Conservation (phyloP, 2,888 invertebrate species). For the Podotricha telesiphe region DNA sequence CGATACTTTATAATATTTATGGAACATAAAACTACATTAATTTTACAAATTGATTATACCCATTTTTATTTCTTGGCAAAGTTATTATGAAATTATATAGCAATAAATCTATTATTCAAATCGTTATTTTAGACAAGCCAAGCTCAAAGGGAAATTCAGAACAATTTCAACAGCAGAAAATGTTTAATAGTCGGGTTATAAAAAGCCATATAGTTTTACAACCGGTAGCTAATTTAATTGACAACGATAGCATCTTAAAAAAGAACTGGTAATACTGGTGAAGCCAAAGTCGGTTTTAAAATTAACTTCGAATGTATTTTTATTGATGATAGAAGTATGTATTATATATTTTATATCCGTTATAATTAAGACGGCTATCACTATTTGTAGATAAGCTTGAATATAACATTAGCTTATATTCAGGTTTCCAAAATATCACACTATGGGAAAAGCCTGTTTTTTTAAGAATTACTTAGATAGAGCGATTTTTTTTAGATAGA, state of each 20-base stretch:
- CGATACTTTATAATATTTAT: conserved; percentile 16
- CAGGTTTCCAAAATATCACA: not conserved
- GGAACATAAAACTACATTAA: conserved; percentile 14
- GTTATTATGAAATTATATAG: no score
- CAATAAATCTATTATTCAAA: conserved; percentile 23
- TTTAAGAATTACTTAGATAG: no score
- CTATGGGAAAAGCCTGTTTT: not conserved
- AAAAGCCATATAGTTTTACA: conserved; percentile 41
- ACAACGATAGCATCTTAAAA: conserved; percentile 40
- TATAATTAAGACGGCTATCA: conserved; percentile 16
- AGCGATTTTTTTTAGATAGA: no score
- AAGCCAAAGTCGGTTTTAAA: conserved; percentile 14
- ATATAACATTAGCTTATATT: not conserved
- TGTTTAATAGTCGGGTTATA: conserved; percentile 33
- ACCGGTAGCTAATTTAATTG: conserved; percentile 46
- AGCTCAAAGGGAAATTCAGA: conserved; percentile 21
- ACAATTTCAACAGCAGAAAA: conserved; percentile 30
- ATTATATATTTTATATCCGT: not conserved
- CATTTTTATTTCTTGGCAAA: conserved; percentile 19
- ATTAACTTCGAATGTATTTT: conserved; percentile 17
- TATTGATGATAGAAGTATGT: conserved; percentile 21
- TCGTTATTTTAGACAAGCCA: conserved; percentile 14
- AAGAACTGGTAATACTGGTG: conserved; percentile 33
- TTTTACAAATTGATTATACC: conserved; percentile 20
- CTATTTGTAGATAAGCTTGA: conserved; percentile 10